A percentile compares a stretch with the other conserved stretches of the same genome.
phyloP scores from a whole-genome alignment of 2,113 vertebrate genomes.

The Nannospalax galili region DNA sequence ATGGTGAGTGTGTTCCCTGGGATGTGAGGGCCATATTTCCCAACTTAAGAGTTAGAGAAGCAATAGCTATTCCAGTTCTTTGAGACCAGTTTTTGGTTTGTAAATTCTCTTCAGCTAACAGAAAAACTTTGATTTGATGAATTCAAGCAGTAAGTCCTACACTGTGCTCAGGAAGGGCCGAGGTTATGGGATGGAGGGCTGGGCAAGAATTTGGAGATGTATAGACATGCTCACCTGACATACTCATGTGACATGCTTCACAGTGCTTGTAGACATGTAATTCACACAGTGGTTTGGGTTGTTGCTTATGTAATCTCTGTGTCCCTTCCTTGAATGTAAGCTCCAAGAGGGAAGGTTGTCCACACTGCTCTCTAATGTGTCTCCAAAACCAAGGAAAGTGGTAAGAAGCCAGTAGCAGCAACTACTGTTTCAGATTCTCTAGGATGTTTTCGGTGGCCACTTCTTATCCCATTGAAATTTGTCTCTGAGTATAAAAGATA shows the following conservation, averaged over 20 bases:
- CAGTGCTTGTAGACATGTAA: neutral
- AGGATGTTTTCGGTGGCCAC: neutral
- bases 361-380: neutral
- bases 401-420: neutral
- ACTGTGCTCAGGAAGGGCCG: neutral
- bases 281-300: neutral
- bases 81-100: neutral
- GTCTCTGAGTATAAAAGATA: neutral
- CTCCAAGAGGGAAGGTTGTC: fast-evolving
- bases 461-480: neutral
- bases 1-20: neutral
- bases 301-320: neutral
- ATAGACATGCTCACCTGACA: neutral
- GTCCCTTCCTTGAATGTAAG: neutral
- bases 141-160: neutral
- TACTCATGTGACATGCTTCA: neutral
- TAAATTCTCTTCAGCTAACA: neutral
- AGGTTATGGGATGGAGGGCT: neutral
- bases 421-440: neutral
- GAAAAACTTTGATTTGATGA: neutral
- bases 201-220: neutral
- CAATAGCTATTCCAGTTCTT: neutral
- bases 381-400: neutral
- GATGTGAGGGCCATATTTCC: neutral
- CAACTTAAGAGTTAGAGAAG: neutral